Base-by-base conservation (phyloP, 2,113 vertebrate species). In the Eurystomus gularis region DNA sequence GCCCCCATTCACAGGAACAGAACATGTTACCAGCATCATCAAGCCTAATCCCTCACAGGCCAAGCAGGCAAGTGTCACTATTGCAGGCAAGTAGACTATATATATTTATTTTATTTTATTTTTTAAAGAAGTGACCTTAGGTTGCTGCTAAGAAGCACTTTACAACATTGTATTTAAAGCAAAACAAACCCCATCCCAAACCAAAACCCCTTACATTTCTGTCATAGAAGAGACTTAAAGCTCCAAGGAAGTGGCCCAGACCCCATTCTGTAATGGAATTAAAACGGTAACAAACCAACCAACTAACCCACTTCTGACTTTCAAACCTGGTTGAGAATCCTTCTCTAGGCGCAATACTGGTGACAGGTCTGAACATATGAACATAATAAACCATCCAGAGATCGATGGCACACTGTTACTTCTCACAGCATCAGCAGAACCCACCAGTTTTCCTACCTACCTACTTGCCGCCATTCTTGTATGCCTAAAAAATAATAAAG, bases 401-500 rank as follows among this genome's bases (percentile, higher is more conserved):
- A 80, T 17, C 1, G 0, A 40, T 13, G 44, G 55, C 44, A 65
- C 7, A 20, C 6, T 6, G 1, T 6, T 68, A 55, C 13, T 49
- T 66, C 60, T 78, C 57, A 92, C 0, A 72, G 58, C 31, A 86
- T 46, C 57, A 71, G 37, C 37, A 89, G n/a, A 48, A 33, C 33
- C 13, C 42, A 80, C 11, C 31, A 49, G 37, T 58, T 35, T 62
- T 16, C 8, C 57, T 58, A 18, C 2, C 17, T 44, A 57, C 3
- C 26, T 71, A 23, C 24, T 40, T 62, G 55, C 25, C 71, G 26
- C 10, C 46, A 33, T 3, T n/a, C 25, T 13, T 19, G 20, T 17
- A 60, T 42, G 35, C 29, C 49, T 69, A 40, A 58, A 57, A 44
- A 15, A 15, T 4, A 8, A 2, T 3, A 28, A 48, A 23, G 15